These are phyloP conservation scores for Urosaurus nigricauda DNA, from an alignment of 2,797 vertebrate genomes.

Conservation along the genomic window DNA sequence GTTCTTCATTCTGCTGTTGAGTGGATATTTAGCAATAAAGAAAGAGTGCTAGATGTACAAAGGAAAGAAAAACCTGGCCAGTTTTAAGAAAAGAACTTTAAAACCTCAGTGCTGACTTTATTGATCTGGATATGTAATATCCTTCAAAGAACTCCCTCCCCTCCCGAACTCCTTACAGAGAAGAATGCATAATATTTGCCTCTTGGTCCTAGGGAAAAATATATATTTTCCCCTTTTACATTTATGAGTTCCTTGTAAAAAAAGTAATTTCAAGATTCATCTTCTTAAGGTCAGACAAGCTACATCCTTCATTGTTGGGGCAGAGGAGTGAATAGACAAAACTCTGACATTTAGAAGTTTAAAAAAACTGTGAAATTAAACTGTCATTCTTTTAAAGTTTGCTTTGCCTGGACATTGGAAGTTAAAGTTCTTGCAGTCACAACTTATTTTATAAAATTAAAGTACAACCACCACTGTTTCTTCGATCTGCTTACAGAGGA, in stretches of 20 bases:
- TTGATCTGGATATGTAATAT: constrained; percentile 12
- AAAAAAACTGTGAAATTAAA: not conserved
- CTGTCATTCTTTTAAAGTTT: not conserved
- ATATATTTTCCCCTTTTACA: not conserved
- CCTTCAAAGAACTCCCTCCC: not conserved
- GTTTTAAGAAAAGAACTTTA: not conserved
- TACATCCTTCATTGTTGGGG: not conserved
- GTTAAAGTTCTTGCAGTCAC: not conserved
- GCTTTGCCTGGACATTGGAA: not conserved
- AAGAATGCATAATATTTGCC: constrained; percentile 11
- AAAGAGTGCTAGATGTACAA: not conserved
- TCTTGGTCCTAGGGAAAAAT: not conserved
- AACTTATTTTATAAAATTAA: not conserved
- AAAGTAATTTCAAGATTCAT: constrained; percentile 35
- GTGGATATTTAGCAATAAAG: not conserved
- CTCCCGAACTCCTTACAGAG: not conserved
- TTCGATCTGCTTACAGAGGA: not conserved
- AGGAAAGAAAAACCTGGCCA: not conserved
- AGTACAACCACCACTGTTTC: not conserved
- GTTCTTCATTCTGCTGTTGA: not conserved
- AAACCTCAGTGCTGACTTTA: not conserved
- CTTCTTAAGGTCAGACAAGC: constrained; percentile 29
- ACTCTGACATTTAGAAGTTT: constrained; percentile 6
- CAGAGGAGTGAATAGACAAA: not conserved
- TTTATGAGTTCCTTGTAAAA: constrained; percentile 45